Evolutionary conservation across 1,140 invertebrate species (phyloP).

Genomic region (Zaprionus ornatus): DNA sequence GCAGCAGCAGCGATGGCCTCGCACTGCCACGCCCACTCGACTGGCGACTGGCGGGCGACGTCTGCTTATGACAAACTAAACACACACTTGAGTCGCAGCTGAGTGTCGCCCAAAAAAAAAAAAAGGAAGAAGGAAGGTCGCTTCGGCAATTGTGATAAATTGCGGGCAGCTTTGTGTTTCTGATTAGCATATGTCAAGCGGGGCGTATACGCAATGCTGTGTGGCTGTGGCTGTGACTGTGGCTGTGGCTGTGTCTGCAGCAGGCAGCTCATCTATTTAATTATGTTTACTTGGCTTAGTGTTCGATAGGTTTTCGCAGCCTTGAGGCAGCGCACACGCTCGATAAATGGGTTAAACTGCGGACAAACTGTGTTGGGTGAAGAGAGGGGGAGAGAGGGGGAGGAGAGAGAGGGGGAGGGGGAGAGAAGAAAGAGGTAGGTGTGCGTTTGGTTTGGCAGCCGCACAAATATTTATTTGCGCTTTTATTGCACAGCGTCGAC

Average conservation of each 20-base stretch:
- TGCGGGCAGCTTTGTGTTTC: constrained; percentile 25
- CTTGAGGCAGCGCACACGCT: too few relatives aligned
- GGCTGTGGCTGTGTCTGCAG: not conserved
- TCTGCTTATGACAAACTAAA: constrained; percentile 79
- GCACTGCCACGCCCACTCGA: constrained; percentile 54
- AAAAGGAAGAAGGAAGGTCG: constrained; percentile 26
- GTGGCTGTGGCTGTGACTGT: not conserved
- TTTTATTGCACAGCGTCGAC: constrained; percentile 54
- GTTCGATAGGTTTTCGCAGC: not conserved
- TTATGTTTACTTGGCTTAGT: not conserved
- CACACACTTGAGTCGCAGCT: constrained; percentile 31
- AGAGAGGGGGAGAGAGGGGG: not conserved
- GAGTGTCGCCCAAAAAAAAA: too few relatives aligned
- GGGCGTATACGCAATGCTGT: constrained; percentile 44
- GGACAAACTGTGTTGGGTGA: too few relatives aligned
- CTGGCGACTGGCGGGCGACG: constrained; percentile 48
- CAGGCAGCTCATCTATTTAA: not conserved
- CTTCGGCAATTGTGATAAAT: constrained; percentile 57
- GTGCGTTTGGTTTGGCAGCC: not conserved
- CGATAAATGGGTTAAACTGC: constrained; percentile 28
- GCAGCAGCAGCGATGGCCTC: constrained; percentile 47
- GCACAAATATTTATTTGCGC: constrained; percentile 68
- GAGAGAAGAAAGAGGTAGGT: too few relatives aligned
- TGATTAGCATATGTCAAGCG: constrained; percentile 49
- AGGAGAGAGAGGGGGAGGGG: too few relatives aligned